phyloP scores from a whole-genome alignment of 2,888 invertebrate species.

The Mamestra brassicae region DNA sequence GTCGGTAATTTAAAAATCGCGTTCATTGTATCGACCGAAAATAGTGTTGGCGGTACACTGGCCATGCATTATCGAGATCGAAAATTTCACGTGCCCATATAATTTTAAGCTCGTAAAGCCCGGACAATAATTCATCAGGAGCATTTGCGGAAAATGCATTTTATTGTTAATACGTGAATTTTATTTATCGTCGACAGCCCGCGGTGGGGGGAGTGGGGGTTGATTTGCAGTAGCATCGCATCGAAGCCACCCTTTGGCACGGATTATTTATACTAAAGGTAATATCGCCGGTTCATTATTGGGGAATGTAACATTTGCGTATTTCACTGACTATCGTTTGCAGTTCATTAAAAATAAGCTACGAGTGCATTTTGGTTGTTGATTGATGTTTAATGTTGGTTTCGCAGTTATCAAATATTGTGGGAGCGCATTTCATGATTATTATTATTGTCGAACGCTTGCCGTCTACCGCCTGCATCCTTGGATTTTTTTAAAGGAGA shows the following conservation, averaged over 20 bases:
- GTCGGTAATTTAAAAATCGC: constrained; percentile 67
- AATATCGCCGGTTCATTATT: constrained; percentile 90
- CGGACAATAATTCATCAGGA: constrained; percentile 89
- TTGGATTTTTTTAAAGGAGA: neutral
- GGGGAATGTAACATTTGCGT: constrained; percentile 89
- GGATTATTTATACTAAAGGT: constrained; percentile 91
- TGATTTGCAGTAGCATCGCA: constrained; percentile 89
- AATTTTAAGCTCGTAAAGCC: constrained; percentile 91
- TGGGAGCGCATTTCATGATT: neutral
- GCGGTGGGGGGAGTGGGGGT: constrained; percentile 81
- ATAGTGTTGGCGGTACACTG: constrained; percentile 82
- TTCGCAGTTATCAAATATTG: constrained; percentile 28
- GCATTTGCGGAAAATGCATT: constrained; percentile 91
- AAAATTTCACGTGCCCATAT: constrained; percentile 90
- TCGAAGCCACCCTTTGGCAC: constrained; percentile 89
- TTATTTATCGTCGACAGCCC: constrained; percentile 90
- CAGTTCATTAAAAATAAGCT: constrained; percentile 87
- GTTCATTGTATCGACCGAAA: constrained; percentile 76
- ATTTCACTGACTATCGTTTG: constrained; percentile 86
- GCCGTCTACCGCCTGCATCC: accelerated
- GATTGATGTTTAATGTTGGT: constrained; percentile 52
- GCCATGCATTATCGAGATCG: constrained; percentile 89
- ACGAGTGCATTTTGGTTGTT: constrained; percentile 62
- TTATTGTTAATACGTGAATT: constrained; percentile 91
- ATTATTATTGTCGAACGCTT: neutral